Percentiles rank a stretch among this genome's conserved stretches.
These are phyloP conservation scores for Hecatera dysodea DNA, from an alignment of 2,888 invertebrate species.

Conservation along the genomic window DNA sequence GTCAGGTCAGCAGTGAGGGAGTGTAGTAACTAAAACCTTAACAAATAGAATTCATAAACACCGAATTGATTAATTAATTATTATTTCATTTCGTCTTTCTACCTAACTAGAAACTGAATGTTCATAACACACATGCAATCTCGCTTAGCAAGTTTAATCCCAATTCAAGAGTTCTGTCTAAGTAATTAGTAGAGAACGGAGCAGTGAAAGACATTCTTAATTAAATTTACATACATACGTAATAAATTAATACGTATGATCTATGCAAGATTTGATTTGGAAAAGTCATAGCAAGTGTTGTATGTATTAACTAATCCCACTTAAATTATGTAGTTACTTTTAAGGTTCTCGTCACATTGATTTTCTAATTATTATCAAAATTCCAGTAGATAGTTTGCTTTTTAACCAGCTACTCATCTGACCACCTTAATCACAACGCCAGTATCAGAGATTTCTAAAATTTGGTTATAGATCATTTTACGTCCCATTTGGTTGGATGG, in stretches of 20 bases:
- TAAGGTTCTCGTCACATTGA: background rate
- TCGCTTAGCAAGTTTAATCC: slow-evolving; percentile 7
- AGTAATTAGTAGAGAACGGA: slow-evolving; percentile 24
- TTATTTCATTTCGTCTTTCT: background rate
- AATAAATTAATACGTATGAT: background rate
- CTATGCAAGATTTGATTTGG: background rate
- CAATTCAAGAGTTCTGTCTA: slow-evolving; percentile 19
- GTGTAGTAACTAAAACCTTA: too few species aligned
- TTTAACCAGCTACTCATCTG: too few species aligned
- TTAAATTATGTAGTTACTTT: background rate
- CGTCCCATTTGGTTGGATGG: too few species aligned
- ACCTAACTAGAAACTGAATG: background rate
- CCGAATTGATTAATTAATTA: background rate
- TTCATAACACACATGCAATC: slow-evolving; percentile 3
- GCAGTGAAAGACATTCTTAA: background rate
- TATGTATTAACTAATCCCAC: background rate
- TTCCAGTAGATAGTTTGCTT: too few species aligned
- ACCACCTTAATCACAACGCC: too few species aligned
- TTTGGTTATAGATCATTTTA: too few species aligned
- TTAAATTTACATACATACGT: background rate
- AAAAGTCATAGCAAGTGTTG: background rate
- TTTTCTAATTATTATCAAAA: background rate
- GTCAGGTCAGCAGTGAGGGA: too few species aligned
- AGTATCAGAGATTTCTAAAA: too few species aligned
- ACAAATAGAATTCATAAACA: background rate